These are phyloP conservation scores for Pararge aegeria DNA, from an alignment of 1,140 invertebrate genomes.

Conservation along the genomic window DNA sequence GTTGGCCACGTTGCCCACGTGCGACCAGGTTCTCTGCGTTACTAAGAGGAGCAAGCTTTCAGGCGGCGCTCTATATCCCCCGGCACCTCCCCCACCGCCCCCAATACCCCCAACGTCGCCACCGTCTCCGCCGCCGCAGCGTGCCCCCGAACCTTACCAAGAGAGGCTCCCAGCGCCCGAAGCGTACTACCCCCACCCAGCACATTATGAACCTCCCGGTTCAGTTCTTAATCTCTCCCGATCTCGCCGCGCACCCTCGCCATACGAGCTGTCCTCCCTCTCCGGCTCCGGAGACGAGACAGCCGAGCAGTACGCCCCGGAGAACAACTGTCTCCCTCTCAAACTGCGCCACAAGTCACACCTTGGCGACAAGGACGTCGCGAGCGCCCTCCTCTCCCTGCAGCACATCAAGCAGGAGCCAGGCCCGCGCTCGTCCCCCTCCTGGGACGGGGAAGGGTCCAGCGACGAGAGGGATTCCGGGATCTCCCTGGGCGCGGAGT, in stretches of 20 bases:
- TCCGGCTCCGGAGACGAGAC: slow-evolving; percentile 87
- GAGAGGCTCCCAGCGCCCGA: slow-evolving; percentile 71
- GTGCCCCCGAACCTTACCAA: slow-evolving; percentile 79
- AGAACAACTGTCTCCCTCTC: slow-evolving; percentile 84
- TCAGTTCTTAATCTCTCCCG: slow-evolving; percentile 85
- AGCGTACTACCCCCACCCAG: slow-evolving; percentile 72
- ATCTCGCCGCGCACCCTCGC: slow-evolving; percentile 81
- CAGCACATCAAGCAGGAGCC: slow-evolving; percentile 93
- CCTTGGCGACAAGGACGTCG: slow-evolving; percentile 92
- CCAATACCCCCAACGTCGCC: slow-evolving; percentile 86
- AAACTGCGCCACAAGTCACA: slow-evolving; percentile 96
- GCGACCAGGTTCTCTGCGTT: slow-evolving; percentile 90
- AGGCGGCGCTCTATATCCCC: slow-evolving; percentile 79
- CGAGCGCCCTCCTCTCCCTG: slow-evolving; percentile 87
- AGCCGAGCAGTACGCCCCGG: slow-evolving; percentile 72
- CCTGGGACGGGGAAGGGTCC: slow-evolving; percentile 91
- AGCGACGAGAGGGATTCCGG: slow-evolving; percentile 94
- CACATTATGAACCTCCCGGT: slow-evolving; percentile 78
- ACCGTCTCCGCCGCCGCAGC: slow-evolving; percentile 63
- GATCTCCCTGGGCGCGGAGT: slow-evolving; percentile 86
- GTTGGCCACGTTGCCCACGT: slow-evolving; percentile 88
- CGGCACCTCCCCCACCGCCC: slow-evolving; percentile 83
- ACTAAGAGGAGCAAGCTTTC: slow-evolving; percentile 89
- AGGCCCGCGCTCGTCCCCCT: slow-evolving; percentile 86
- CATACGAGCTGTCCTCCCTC: slow-evolving; percentile 85